phyloP scores from a whole-genome alignment of 2,888 invertebrate genomes.

The Rapana venosa region DNA sequence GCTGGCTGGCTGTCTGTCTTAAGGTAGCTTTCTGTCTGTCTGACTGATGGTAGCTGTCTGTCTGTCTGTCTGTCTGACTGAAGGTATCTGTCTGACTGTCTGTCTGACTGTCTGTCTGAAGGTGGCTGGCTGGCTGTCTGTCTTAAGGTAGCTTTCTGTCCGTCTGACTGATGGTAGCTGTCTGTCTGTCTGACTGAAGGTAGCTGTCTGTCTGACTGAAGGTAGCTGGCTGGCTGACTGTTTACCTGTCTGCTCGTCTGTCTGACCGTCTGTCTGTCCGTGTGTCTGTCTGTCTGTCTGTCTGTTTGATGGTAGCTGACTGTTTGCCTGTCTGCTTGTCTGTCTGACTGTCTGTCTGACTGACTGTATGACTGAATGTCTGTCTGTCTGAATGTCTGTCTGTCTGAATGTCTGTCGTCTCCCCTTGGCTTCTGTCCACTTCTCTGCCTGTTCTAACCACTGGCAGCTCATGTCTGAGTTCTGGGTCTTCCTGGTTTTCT shows the following conservation, averaged over 20 bases:
- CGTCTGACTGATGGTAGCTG: background rate
- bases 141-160: background rate
- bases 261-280: background rate
- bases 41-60: background rate
- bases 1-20: background rate
- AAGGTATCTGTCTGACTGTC: slow-evolving; percentile 68
- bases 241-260: no score
- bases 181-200: slow-evolving; percentile 75
- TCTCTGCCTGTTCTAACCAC: no score
- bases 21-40: background rate
- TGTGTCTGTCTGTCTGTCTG: background rate
- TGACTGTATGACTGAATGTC: background rate
- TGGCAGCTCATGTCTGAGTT: no score
- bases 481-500: no score
- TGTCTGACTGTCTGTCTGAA: no score
- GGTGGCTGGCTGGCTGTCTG: background rate
- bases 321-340: background rate
- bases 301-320: slow-evolving; percentile 77
- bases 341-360: background rate
- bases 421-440: no score
- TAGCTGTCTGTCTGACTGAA: slow-evolving; percentile 50
- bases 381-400: background rate
- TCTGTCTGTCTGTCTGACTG: slow-evolving; percentile 54
- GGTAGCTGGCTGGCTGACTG: no score
- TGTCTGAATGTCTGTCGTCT: background rate